Conservation (phyloP, 1,140 invertebrate species). For the Temnothorax curvispinosus region DNA sequence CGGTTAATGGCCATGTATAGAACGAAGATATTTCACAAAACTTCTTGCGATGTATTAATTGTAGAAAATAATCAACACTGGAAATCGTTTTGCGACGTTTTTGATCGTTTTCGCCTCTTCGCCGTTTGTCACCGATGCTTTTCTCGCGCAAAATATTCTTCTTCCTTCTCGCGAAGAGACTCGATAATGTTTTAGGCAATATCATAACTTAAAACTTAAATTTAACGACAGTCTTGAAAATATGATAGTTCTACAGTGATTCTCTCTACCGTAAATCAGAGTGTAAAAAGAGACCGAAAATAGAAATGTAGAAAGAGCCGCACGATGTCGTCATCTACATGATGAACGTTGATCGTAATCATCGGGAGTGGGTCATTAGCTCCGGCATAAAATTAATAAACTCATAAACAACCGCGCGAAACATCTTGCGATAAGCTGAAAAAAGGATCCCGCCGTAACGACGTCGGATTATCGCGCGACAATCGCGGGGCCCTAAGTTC, state of each 20-base stretch:
- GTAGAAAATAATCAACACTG: constrained; percentile 68
- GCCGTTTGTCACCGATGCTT: constrained; percentile 66
- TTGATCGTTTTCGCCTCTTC: background rate
- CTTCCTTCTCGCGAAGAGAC: background rate
- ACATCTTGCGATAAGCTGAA: constrained; percentile 26
- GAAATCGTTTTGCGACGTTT: constrained; percentile 63
- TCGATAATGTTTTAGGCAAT: background rate
- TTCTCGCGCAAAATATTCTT: background rate
- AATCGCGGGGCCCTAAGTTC: constrained; percentile 39
- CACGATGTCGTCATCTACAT: background rate
- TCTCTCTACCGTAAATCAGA: background rate
- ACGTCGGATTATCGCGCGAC: constrained; percentile 32
- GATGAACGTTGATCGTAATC: constrained; percentile 26
- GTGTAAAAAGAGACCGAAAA: background rate
- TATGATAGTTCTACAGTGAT: background rate
- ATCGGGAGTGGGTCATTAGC: constrained; percentile 18
- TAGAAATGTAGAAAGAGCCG: background rate
- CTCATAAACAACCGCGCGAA: constrained; percentile 28
- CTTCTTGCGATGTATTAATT: constrained; percentile 79
- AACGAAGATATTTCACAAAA: constrained; percentile 51
- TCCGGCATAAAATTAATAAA: constrained; percentile 54
- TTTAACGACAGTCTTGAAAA: background rate
- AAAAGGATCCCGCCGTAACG: constrained; percentile 19
- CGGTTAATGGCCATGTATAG: constrained; percentile 32
- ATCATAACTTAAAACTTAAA: background rate